Base-by-base conservation (phyloP, 2,113 vertebrate genomes). In the Accipiter virgatus region DNA sequence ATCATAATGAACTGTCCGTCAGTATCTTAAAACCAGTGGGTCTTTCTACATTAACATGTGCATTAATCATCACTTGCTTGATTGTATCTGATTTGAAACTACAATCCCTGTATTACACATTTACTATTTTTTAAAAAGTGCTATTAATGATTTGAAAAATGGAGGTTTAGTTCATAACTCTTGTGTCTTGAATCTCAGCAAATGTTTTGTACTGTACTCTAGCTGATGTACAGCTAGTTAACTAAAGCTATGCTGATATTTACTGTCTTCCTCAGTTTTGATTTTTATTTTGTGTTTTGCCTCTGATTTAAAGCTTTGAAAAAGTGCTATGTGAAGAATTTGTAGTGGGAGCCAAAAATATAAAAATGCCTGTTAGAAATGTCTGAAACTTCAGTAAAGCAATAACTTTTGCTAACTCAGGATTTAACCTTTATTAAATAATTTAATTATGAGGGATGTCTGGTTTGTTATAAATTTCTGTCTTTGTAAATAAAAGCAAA, bases 401-500 rank as follows among this genome's bases (percentile, higher is more conserved):
- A 96, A 34, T 87, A 95, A 81, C 38, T 92, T 66, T 42, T 79
- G 45, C 32, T 88, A 50, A 96, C 93, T 97, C 95, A 96, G 95
- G 96, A 95, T 96, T 82, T 82, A 59, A 73, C 42, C 25, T 88
- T 78, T 93, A 55, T 81, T 87, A 83, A 95, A 43, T 81, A 63
- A 74, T 83, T 84, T 50, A 81, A 94, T 82, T 88, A 75, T 62
- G 22, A 77, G 38, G 52, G 92, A 70, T 94, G 26, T 73, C 42
- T 94, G 40, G 29, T 68, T 85, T 96, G 56, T 78, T 97, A 58
- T 95, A 90, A 89, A 91, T 26, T 95, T 85, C 89, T 97, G 81
- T 96, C 95, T 97, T 96, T 90, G 9, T 91, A 85, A 95, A 95
- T 94, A 74, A 97, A 97, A 96, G 47, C 31, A 38, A 97, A 95